Evolutionary conservation across 2,888 invertebrate genomes (phyloP).

Genomic region (Zeuzera pyrina): DNA sequence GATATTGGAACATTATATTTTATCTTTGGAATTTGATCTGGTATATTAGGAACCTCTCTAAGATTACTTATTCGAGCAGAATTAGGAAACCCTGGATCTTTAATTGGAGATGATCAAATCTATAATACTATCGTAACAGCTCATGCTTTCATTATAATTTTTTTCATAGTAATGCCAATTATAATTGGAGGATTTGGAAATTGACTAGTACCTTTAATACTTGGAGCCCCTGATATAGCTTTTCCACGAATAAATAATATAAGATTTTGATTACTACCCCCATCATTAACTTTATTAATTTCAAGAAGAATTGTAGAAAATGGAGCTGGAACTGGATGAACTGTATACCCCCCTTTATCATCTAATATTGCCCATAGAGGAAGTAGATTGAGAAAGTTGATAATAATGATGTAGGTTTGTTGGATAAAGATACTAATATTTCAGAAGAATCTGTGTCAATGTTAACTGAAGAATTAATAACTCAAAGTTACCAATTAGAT

Average conservation of each 20-base stretch:
- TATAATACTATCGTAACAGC: constrained; percentile 86
- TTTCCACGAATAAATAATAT: constrained; percentile 89
- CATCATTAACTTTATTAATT: constrained; percentile 77
- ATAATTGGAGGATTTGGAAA: constrained; percentile 90
- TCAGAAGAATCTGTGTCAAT: too few relatives aligned
- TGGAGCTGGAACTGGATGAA: constrained; percentile 85
- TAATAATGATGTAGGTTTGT: too few relatives aligned
- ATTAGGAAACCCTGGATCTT: constrained; percentile 76
- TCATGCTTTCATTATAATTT: constrained; percentile 89
- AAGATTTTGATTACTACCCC: constrained; percentile 86
- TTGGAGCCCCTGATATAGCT: constrained; percentile 85
- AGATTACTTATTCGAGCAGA: constrained; percentile 82
- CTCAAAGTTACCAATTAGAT: too few relatives aligned
- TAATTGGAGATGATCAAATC: constrained; percentile 83
- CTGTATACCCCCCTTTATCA: constrained; percentile 81
- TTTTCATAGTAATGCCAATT: constrained; percentile 82
- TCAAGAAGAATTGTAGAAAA: constrained; percentile 77
- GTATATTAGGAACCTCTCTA: constrained; percentile 79
- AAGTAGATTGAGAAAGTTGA: too few relatives aligned
- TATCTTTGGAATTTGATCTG: constrained; percentile 77
- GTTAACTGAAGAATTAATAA: too few relatives aligned
- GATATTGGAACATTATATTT: constrained; percentile 84
- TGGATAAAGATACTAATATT: too few relatives aligned
- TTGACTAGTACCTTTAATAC: constrained; percentile 83
- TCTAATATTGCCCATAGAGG: constrained; percentile 76